Base-by-base conservation (phyloP, 2,888 invertebrate genomes). In the Scelioninae gen. 2 region DNA sequence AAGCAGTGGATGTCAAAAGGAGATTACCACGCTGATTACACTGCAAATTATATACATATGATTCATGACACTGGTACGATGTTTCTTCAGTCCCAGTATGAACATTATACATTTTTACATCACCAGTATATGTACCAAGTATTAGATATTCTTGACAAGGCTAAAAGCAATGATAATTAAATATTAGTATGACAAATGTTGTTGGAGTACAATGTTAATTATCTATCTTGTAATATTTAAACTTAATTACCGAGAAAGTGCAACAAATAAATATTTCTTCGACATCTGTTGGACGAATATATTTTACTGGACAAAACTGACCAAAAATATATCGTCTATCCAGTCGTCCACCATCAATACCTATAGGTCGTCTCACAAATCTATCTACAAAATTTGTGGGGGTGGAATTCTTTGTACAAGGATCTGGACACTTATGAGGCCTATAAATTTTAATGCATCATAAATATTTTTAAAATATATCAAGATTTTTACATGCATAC, bases 341-440 rank as follows among this genome's bases (percentile, higher is more conserved):
- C 84, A 93, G 81, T 84, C 91, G 88, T 81, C 91, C 87, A 83
- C 89, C 89, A 85, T 90, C 88, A 82, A 90, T 88, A 87, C 86
- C 86, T 25, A 83, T 72, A 19, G 82, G 77, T 74, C 84, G 78
- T 73, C 84, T 82, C 0, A 83, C 70, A 28, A 85, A 77, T 73
- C 79, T 81, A 45, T 92, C 88, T 0, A 92, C 90, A 71, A 95
- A 90, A 88, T 94, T 96, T n/a, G 88, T 86, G 10, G 93, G 92
- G 0, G 90, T 89, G 48, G 89, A 88, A 78, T 89, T 89, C 79
- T 90, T 89, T 55, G 92, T 91, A 80, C 91, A 90, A 0, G 94
- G 94, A 87, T 96, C 96, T 0, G 98, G 98, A 86, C 98, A 99
- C 81, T 96, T 94, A 88, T 99, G 98, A 0, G 97, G 97, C 76